Evolutionary conservation across 2,113 vertebrate species (phyloP).

Genomic region (Dinomys branickii): DNA sequence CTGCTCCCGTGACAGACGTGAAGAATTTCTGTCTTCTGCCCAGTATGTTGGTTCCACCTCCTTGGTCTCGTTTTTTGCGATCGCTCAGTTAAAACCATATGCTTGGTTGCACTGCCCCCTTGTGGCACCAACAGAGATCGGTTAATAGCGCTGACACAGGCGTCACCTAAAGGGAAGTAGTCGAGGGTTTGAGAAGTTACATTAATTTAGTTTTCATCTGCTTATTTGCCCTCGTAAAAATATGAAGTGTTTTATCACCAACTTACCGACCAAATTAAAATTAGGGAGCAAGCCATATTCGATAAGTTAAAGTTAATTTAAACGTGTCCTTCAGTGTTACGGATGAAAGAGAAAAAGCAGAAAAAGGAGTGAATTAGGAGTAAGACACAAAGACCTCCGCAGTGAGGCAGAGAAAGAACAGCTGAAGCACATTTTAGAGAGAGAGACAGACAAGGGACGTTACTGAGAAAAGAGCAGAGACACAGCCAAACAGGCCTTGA

Average conservation of each 20-base stretch:
- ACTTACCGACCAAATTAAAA: not conserved
- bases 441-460: not conserved
- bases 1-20: not conserved
- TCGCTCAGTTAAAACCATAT: not conserved
- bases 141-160: not conserved
- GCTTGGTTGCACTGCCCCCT: conserved; percentile 52
- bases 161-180: not conserved
- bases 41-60: not conserved
- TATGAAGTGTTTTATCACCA: not conserved
- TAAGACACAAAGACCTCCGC: not conserved
- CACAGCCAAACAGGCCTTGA: not conserved
- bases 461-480: not conserved
- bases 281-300: not conserved
- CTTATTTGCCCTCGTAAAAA: not conserved
- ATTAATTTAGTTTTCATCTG: conserved; percentile 25
- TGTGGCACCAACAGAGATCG: not conserved
- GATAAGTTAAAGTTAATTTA: not conserved
- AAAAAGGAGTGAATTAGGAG: not conserved
- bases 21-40: not conserved
- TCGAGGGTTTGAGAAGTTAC: not conserved
- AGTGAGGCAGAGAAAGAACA: not conserved
- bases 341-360: not conserved
- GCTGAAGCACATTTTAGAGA: not conserved
- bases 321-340: conserved; percentile 5
- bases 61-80: too few species aligned